These are phyloP conservation scores for Thymallus thymallus DNA, from an alignment of 2,113 vertebrate genomes.

Conservation along the genomic window DNA sequence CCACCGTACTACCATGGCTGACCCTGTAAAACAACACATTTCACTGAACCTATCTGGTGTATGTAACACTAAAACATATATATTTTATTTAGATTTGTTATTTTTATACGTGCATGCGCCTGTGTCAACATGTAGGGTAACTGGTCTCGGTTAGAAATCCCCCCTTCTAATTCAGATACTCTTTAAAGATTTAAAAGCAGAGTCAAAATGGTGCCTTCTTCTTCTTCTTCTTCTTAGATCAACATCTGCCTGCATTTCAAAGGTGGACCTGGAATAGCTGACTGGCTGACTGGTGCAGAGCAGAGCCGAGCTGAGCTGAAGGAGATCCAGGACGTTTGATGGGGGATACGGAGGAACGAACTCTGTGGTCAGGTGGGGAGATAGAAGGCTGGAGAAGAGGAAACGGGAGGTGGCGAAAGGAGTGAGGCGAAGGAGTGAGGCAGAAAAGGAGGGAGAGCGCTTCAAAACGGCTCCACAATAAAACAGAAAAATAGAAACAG, in stretches of 20 bases:
- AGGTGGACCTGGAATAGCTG: not conserved
- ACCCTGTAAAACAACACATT: too few species aligned
- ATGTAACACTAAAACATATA: too few species aligned
- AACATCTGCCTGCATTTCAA: slow-evolving; percentile 43
- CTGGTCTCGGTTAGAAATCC: not conserved
- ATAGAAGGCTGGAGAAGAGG: slow-evolving; percentile 9
- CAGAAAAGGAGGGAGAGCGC: slow-evolving; percentile 32
- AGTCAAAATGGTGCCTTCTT: not conserved
- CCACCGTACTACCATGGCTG: too few species aligned
- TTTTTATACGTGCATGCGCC: not conserved
- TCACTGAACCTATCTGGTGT: too few species aligned
- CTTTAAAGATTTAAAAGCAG: not conserved
- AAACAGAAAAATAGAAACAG: slow-evolving; percentile 34
- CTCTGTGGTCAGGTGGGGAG: slow-evolving; percentile 1
- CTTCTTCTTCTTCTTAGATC: not conserved
- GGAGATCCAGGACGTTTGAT: slow-evolving; percentile 21
- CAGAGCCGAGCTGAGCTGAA: not conserved
- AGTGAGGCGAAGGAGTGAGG: slow-evolving; percentile 40
- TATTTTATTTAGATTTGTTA: too few species aligned
- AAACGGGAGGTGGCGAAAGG: not conserved
- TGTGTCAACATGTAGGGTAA: not conserved
- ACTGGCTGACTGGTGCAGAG: not conserved
- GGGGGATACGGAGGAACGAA: slow-evolving; percentile 1
- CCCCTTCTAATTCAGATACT: slow-evolving; percentile 24
- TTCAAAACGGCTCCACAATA: slow-evolving; percentile 49